Base-by-base conservation (phyloP, 2,888 invertebrate species). In the Ischnus inquisitorius region DNA sequence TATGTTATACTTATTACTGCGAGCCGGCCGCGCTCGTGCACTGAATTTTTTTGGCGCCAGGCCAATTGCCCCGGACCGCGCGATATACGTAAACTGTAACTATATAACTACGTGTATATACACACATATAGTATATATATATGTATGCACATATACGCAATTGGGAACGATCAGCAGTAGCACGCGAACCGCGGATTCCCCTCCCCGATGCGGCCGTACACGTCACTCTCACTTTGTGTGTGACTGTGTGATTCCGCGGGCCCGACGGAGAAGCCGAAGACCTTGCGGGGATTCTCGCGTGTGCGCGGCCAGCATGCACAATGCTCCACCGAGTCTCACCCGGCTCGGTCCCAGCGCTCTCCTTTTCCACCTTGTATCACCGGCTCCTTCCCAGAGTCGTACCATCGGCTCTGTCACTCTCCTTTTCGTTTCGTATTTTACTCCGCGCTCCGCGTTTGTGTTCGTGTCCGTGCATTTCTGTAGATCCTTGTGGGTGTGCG, bases 351-450 rank as follows among this genome's bases (percentile, higher is more conserved):
- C 65, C 48, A 74, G 22, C 65, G 68, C 74, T 83, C 82, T 78
- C 62, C 43, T 62, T 19, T 67, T n/a, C 34, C 39, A 25, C 51
- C 28, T 6, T 65, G 25, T 39, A 10, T 19, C 12, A 39, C 64
- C 39, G 16, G 28, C 51, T 6, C 19, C 14, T 16, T 19, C 14
- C 48, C 67, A 22, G n/a, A n/a, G 46, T 48, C 48, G 14, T 60
- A 41, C 22, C 75, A 57, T 43, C 39, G 48, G 62, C 67, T 69
- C 74, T 28, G 78, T 82, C 87, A 91, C 91, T 91, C 90, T 91
- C 89, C 85, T 88, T 91, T 90, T 91, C 90, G 83, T 89, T 90
- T 87, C 86, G 83, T 76, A 83, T 84, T 75, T 85, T 85, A 60
- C 86, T 80, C 79, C n/a, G n/a, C n/a, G n/a, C n/a, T n/a, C n/a